These are phyloP conservation scores for Ormyrus labotus DNA, from an alignment of 2,888 invertebrate species.

Conservation along the genomic window DNA sequence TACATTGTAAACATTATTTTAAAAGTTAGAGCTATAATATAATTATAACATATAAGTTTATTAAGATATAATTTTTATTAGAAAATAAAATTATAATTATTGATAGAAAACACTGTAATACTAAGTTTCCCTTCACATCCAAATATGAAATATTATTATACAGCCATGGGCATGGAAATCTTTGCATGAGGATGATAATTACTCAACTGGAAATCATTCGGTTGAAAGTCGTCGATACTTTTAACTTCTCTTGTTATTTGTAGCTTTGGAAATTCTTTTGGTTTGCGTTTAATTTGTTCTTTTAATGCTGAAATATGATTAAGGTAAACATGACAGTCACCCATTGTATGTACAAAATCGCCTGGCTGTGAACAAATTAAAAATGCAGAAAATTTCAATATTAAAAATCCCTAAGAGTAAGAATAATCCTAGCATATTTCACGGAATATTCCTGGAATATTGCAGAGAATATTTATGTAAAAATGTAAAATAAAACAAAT, in stretches of 20 bases:
- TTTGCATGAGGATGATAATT: conserved; percentile 92
- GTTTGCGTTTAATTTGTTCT: conserved; percentile 87
- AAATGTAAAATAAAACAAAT: not conserved
- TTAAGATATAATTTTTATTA: conserved; percentile 71
- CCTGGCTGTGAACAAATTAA: conserved; percentile 81
- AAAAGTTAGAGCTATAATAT: conserved; percentile 57
- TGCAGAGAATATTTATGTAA: conserved; percentile 30
- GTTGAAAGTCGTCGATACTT: conserved; percentile 90
- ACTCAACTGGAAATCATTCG: conserved; percentile 90
- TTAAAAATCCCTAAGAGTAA: not conserved
- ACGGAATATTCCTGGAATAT: conserved; percentile 30
- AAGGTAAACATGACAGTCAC: conserved; percentile 95
- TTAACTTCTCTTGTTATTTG: conserved; percentile 84
- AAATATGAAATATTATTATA: conserved; percentile 75
- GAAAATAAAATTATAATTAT: conserved; percentile 68
- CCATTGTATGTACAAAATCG: conserved; percentile 95
- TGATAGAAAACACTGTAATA: conserved; percentile 57
- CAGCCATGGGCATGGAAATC: conserved; percentile 95
- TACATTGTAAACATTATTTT: conserved; percentile 55
- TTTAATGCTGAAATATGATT: conserved; percentile 92
- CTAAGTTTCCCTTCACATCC: conserved; percentile 30
- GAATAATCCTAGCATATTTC: conserved; percentile 3
- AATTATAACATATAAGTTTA: conserved; percentile 66
- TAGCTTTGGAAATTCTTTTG: conserved; percentile 89
- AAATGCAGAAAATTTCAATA: conserved; percentile 33